Percentiles rank a stretch among this genome's conserved stretches.
Conservation (phyloP, 2,888 invertebrate genomes). For the Platycheirus rosarum region DNA sequence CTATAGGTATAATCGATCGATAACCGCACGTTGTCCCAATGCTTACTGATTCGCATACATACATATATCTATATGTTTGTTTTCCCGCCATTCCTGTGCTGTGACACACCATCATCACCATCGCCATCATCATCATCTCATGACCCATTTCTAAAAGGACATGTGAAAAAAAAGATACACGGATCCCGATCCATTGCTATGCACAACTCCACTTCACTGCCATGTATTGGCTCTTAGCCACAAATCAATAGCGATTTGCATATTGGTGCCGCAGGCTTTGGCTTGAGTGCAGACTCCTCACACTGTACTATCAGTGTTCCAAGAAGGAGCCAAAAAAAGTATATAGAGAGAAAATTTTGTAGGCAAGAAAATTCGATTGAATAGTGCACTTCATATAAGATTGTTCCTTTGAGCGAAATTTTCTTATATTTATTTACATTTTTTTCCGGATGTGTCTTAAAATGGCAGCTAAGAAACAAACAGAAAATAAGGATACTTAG, state of each 20-base stretch:
- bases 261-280: conserved; percentile 59
- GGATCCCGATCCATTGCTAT: conserved; percentile 45
- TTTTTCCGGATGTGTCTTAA: no score
- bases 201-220: conserved; percentile 60
- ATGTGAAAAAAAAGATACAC: conserved; percentile 46
- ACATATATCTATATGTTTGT: conserved; percentile 50
- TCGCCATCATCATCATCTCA: conserved; percentile 26
- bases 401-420: conserved; percentile 67
- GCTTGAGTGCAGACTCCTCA: conserved; percentile 21
- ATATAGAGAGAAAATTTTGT: conserved; percentile 8
- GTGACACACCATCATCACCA: conserved; percentile 26
- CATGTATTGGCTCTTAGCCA: conserved; percentile 72
- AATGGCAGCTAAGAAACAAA: not conserved
- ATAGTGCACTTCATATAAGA: conserved; percentile 66
- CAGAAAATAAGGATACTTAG: conserved; percentile 18
- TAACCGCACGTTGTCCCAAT: conserved; percentile 57
- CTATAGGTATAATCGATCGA: conserved; percentile 33
- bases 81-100: conserved; percentile 36
- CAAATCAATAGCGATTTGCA: conserved; percentile 74
- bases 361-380: conserved; percentile 42
- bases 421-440: no score
- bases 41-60: no score
- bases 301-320: conserved; percentile 10
- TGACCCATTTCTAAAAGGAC: conserved; percentile 58
- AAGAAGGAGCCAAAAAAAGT: conserved; percentile 12